Evolutionary conservation across 2,888 invertebrate species (phyloP), one percentile per base, ranked within the genome.

Genomic region (Lasioglossum marginatum): DNA sequence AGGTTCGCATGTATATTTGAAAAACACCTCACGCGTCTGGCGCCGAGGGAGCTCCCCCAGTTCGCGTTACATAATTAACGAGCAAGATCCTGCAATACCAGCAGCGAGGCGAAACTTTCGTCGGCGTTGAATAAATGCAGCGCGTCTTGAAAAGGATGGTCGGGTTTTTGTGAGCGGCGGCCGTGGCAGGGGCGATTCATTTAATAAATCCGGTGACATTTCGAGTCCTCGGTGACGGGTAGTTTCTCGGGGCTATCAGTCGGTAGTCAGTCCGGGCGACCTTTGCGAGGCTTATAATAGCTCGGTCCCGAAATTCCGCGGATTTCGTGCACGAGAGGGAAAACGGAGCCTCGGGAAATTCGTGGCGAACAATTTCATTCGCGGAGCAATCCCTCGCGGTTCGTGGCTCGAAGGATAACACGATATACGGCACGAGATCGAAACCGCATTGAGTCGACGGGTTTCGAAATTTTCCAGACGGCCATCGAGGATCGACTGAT

Each of bases 401-500:
- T 63, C 63, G 31, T 16, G 16, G n/a, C 31, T 52, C 52, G 52
- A n/a, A 52, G 52, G n/a, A 52, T 23, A 52, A 52, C 48, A 16
- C 23, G 52, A 23, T 52, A 52, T 23, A 52, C 23, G 19, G 2
- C 2, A 6, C 48, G 52, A 23, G 52, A 52, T 52, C 52, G 52
- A 52, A 23, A n/a, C 52, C 23, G 52, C 52, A n/a, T n/a, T 52
- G 23, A 52, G 48, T 34, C 66, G 34, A 63, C 31, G 16, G 16
- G 6, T 31, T 34, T 66, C 23, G 34, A 66, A 34, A 34, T 76
- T 85, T 87, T 87, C 5, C 81, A 88, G 88, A 76, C 81, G 70
- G 27, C 76, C 57, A 52, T 75, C 70, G 77, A 23, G 45, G 72
- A 63, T 34, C 57, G 70, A 83, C 70, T 75, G 85, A 80, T 23